These are phyloP conservation scores for Oikopleura dioica DNA, from an alignment of 23 tunicate species.

Conservation along the genomic window DNA sequence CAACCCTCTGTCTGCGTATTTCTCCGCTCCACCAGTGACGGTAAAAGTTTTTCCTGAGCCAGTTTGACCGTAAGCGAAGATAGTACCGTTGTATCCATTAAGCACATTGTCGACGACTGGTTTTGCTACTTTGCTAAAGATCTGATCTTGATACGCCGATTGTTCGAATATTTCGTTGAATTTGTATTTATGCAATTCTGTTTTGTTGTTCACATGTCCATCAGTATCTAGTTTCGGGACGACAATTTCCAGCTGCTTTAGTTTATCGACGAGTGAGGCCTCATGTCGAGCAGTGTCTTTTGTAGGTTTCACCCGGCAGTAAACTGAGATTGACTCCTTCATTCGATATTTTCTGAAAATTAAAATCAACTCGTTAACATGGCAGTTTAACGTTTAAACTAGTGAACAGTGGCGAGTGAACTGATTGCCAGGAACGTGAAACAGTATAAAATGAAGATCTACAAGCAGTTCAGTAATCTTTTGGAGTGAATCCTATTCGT, in stretches of 20 bases:
- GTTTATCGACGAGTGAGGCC: not conserved
- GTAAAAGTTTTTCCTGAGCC: constrained; percentile 98
- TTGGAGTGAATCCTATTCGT: too few species aligned
- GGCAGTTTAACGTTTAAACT: too few species aligned
- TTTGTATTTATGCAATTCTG: constrained; percentile 22
- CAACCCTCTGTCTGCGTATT: constrained; percentile 81
- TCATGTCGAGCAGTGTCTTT: not conserved
- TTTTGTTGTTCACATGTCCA: constrained; percentile 61
- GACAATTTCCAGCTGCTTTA: constrained; percentile 24
- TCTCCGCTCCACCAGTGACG: constrained; percentile 90
- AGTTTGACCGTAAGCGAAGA: constrained; percentile 94
- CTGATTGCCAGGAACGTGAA: too few species aligned
- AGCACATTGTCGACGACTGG: constrained; percentile 49
- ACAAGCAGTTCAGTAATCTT: too few species aligned
- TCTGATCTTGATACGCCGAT: constrained; percentile 29
- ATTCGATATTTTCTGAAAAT: too few species aligned
- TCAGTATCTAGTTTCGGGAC: constrained; percentile 50
- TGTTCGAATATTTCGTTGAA: constrained; percentile 44
- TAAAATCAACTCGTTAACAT: too few species aligned
- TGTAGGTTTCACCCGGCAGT: not conserved
- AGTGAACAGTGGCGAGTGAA: too few species aligned
- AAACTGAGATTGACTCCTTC: constrained; percentile 6
- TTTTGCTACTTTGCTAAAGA: constrained; percentile 30
- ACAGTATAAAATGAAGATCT: too few species aligned
- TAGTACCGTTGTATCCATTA: constrained; percentile 65